These are phyloP conservation scores for Denticeps clupeoides DNA, from an alignment of 2,797 vertebrate species.

Conservation along the genomic window DNA sequence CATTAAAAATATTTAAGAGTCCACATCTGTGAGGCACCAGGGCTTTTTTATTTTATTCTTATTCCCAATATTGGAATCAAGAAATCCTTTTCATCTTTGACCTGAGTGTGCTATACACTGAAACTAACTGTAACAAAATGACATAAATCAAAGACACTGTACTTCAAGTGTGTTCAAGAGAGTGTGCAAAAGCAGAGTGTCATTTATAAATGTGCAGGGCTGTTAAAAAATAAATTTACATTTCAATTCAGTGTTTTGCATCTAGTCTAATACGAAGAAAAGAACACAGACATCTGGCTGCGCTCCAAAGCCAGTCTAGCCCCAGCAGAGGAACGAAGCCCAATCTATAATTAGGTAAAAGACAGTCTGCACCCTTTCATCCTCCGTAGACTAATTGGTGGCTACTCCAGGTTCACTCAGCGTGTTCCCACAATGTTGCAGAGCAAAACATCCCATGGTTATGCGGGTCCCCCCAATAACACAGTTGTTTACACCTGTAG, in stretches of 20 bases:
- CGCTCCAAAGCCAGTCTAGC: conserved; percentile 25
- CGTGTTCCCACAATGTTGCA: conserved; percentile 22
- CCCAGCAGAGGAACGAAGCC: conserved; percentile 33
- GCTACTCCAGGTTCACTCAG: conserved; percentile 17
- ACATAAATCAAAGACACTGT: conserved; percentile 48
- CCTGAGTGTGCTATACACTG: no score
- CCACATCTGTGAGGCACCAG: no score
- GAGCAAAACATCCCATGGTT: background rate
- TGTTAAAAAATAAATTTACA: background rate
- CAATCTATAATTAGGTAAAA: conserved; percentile 60
- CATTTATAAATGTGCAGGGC: conserved; percentile 7
- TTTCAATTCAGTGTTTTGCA: conserved; percentile 24
- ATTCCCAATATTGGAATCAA: no score
- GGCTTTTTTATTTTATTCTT: no score
- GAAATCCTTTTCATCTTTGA: no score
- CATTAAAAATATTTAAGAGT: no score
- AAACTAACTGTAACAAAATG: conserved; percentile 8
- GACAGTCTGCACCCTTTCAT: conserved; percentile 47
- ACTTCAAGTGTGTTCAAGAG: conserved; percentile 28
- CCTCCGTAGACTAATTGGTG: conserved; percentile 41
- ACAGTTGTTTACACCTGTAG: no score
- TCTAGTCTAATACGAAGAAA: conserved; percentile 34
- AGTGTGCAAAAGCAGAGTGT: conserved; percentile 22
- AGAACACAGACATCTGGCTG: conserved; percentile 17
- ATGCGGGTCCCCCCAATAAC: no score